phyloP scores from a whole-genome alignment of 2,113 vertebrate species.

The Myocastor coypus region DNA sequence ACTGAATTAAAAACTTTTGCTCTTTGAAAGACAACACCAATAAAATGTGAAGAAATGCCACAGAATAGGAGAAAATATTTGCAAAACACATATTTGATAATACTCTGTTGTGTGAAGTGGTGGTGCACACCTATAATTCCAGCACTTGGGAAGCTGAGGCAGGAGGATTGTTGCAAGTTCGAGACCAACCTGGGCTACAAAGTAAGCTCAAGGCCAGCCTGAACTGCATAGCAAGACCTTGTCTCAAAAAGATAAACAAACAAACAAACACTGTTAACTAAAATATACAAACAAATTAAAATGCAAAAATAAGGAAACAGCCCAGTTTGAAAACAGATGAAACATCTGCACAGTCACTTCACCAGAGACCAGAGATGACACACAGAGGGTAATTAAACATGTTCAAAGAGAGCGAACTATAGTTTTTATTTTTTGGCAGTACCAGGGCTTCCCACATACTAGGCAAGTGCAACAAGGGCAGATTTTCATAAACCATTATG shows the following conservation, averaged over 20 bases:
- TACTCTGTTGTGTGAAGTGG: background rate
- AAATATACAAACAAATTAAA: background rate
- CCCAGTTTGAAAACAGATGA: background rate
- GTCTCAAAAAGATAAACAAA: too few species aligned
- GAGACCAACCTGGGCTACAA: too few species aligned
- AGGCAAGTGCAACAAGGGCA: background rate
- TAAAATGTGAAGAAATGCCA: background rate
- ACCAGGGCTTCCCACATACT: background rate
- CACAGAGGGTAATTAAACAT: background rate
- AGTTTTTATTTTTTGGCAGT: background rate
- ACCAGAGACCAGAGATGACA: background rate
- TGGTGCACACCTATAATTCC: too few species aligned
- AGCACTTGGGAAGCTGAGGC: too few species aligned
- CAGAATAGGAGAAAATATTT: background rate
- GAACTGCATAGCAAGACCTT: too few species aligned
- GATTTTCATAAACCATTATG: background rate
- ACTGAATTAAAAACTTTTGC: background rate
- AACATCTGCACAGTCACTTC: background rate
- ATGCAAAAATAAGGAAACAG: background rate
- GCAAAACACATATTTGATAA: background rate
- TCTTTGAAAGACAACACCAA: background rate
- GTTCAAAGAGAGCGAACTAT: background rate
- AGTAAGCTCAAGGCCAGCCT: too few species aligned
- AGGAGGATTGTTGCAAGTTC: too few species aligned
- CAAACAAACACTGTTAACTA: background rate